Conservation (phyloP, 2,888 invertebrate species). For the Drosophila cracens region DNA sequence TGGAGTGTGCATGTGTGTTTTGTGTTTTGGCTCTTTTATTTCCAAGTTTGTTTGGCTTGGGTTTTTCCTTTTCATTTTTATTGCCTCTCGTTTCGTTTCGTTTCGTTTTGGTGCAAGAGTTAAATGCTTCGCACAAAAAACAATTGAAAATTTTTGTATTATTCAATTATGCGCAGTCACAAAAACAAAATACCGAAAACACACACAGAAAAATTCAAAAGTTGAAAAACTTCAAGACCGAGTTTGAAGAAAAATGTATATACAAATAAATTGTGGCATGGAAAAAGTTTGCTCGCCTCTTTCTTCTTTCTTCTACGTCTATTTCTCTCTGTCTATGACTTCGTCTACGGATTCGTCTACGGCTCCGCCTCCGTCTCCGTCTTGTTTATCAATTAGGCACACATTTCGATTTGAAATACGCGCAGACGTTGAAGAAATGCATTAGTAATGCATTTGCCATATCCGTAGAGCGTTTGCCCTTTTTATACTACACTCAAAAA, state of each 20-base stretch:
- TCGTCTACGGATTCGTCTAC: conserved; percentile 1
- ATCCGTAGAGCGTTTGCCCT: conserved; percentile 35
- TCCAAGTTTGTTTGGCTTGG: conserved; percentile 10
- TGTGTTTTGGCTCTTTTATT: conserved; percentile 24
- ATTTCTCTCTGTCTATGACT: neutral
- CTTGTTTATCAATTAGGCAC: conserved; percentile 76
- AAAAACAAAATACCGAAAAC: conserved; percentile 8
- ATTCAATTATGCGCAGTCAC: conserved; percentile 68
- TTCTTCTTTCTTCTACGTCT: neutral
- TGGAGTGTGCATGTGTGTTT: conserved; percentile 12
- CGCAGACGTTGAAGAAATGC: conserved; percentile 48
- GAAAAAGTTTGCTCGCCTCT: conserved; percentile 18
- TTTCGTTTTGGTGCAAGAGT: conserved; percentile 6
- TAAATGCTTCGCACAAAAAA: conserved; percentile 35
- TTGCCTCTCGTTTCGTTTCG: conserved; percentile 47
- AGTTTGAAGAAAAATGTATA: conserved; percentile 27
- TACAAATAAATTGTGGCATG: conserved; percentile 27
- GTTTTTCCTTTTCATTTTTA: conserved; percentile 45
- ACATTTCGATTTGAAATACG: conserved; percentile 44
- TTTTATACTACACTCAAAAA: conserved; percentile 20
- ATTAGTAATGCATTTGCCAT: conserved; percentile 63
- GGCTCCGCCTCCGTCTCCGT: conserved; percentile 11
- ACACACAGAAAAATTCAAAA: conserved; percentile 5
- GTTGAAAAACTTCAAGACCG: conserved; percentile 40
- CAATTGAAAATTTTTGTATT: conserved; percentile 65